A percentile compares a stretch with the other conserved stretches of the same genome.
These are phyloP conservation scores for Gadus chalcogrammus DNA, from an alignment of 2,113 vertebrate genomes.

Conservation along the genomic window DNA sequence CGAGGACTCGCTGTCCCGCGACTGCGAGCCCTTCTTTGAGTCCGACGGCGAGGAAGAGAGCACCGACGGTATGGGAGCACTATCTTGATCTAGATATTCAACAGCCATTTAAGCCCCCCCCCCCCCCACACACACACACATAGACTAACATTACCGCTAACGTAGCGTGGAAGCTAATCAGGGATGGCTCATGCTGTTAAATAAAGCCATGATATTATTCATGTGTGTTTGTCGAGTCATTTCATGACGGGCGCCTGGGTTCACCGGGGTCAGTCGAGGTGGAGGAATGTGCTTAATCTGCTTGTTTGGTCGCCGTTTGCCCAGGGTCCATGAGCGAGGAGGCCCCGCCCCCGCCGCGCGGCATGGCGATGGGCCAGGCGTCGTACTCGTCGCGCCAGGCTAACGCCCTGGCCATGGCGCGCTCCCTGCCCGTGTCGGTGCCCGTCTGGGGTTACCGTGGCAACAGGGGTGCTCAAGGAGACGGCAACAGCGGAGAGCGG, in stretches of 20 bases:
- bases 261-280: too few species aligned
- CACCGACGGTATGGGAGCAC: slow-evolving; percentile 73
- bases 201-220: too few species aligned
- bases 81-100: too few species aligned
- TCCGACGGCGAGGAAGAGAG: slow-evolving; percentile 82
- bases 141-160: too few species aligned
- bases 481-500: slow-evolving; percentile 77
- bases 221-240: too few species aligned
- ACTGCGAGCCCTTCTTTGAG: slow-evolving; percentile 84
- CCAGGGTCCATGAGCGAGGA: slow-evolving; percentile 83
- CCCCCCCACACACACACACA: too few species aligned
- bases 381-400: slow-evolving; percentile 49
- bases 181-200: too few species aligned
- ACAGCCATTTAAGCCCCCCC: too few species aligned
- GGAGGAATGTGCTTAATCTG: background rate
- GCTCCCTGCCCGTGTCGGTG: slow-evolving; percentile 86
- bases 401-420: slow-evolving; percentile 76
- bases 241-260: too few species aligned
- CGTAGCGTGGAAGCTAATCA: too few species aligned
- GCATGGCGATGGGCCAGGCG: slow-evolving; percentile 65
- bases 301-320: background rate
- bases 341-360: slow-evolving; percentile 65
- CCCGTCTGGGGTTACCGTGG: slow-evolving; percentile 86
- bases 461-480: slow-evolving; percentile 70
- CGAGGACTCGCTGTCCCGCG: slow-evolving; percentile 83